Evolutionary conservation across 1,140 invertebrate species (phyloP).

Genomic region (Sycobia sp.): DNA sequence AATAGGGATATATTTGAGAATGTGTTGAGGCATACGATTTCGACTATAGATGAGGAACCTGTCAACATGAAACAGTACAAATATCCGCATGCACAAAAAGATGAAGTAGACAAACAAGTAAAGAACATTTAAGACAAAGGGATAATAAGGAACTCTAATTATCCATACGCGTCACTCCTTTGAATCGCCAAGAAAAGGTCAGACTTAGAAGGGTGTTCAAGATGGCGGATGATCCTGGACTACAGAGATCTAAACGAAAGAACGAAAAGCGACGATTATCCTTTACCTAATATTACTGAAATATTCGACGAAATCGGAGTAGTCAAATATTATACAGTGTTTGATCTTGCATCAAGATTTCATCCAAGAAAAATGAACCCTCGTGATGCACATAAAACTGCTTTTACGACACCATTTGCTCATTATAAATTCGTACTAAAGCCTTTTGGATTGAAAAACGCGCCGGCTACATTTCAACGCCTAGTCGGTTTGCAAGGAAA

Average conservation of each 20-base stretch:
- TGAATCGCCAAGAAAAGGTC: neutral
- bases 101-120: neutral
- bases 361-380: constrained; percentile 47
- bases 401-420: neutral
- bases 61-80: neutral
- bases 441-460: neutral
- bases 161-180: neutral
- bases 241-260: constrained; percentile 51
- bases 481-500: no score
- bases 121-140: neutral
- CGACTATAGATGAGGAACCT: no score
- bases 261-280: constrained; percentile 60
- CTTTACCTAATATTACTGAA: constrained; percentile 61
- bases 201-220: constrained; percentile 3
- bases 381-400: neutral
- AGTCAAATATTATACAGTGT: constrained; percentile 46
- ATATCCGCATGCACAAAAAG: neutral
- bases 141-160: neutral
- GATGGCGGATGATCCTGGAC: constrained; percentile 34
- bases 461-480: neutral
- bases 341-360: constrained; percentile 62
- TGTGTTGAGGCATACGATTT: no score
- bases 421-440: neutral
- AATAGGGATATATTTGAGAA: no score
- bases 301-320: constrained; percentile 48